Evolutionary conservation across 2,113 vertebrate species (phyloP), one percentile per base, ranked within the genome.

Genomic region (Motacilla tschutschensis): DNA sequence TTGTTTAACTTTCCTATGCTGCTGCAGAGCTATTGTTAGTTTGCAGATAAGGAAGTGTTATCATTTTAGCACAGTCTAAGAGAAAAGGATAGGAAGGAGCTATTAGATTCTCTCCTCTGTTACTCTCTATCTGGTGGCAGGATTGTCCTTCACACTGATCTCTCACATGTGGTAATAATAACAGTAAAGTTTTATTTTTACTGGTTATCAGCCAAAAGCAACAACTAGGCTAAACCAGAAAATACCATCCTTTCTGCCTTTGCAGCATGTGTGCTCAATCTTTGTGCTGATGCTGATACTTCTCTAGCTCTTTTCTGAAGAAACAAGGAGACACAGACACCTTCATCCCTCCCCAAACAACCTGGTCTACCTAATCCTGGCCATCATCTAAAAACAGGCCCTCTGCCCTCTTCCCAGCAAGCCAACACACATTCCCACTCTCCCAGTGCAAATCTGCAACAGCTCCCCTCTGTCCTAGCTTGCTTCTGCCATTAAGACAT

Each of bases 1-100:
- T 74, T 89, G 76, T 94, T 92, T 89, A 83, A 89, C 77, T 92
- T 93, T 83, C 89, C 79, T 51, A 10, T n/a, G 41, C 67, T 57
- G 65, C 62, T 41, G 62, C 75, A 59, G 80, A 79, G 70, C 33
- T 90, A 71, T 75, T 92, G 83, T 85, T 95, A 63, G 70, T 64
- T 76, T 77, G 53, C 48, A 90, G 84, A 88, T 93, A 92, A 92
- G 81, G 36, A 44, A 43, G 22, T 16, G 53, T 86, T 93, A 87
- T 46, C 71, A 25, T 69, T 89, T 78, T 58, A 77, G 43, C 62
- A 53, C 64, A 74, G 60, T 46, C 47, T 64, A 33, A 82, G 83
- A 71, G 38, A 84, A 81, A 83, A 93, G 58, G 50, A 54, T 40
- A 78, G 75, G 33, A 83, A n/a, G 29, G 41, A 77, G 21, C 60